Evolutionary conservation across 1,140 invertebrate genomes (phyloP), one percentile per base, ranked within the genome.

Genomic region (Conus ventricosus): DNA sequence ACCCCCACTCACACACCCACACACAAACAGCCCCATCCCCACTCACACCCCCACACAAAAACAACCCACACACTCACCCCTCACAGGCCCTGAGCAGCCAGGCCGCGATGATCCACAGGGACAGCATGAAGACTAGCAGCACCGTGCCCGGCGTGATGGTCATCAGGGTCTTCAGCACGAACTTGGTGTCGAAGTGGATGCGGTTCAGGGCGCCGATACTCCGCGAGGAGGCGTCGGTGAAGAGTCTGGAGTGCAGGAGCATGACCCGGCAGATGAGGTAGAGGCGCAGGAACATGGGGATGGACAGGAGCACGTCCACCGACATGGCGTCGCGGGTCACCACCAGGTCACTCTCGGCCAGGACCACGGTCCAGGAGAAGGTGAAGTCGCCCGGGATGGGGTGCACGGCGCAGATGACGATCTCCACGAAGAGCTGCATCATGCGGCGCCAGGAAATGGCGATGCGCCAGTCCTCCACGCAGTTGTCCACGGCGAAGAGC

Each of bases 381-480:
- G 97, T 97, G 95, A 99, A 98, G 96, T 99, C 97, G 84, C 99
- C 98, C 27, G 99, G 99, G 93, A 99, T 97, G 75, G 99, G 99
- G 96, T 99, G 99, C 92, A 99, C 97, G 92, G 98, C 98, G 96
- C 99, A 99, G 94, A 99, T 98, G 89, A 97, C 95, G 91, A 99
- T 96, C 96, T 99, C 99, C 92, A 99, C 96, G 60, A 97, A 96
- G 94, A 99, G 98, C 96, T 99, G 98, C 91, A 97, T 96, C 95
- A 98, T 98, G 95, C 98, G 96, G 96, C 98, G 97, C 97, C 98
- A 99, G 88, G 99, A 99, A 97, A 99, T 99, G 90, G 99, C 99
- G 96, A 99, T 99, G 94, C 99, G 96, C 99, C 99, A 99, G 96
- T 99, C 99, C 96, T 99, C 99, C 85, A 99, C 98, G 96, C 99